phyloP scores from a whole-genome alignment of 2,888 invertebrate genomes.

The Pterostichus niger region DNA sequence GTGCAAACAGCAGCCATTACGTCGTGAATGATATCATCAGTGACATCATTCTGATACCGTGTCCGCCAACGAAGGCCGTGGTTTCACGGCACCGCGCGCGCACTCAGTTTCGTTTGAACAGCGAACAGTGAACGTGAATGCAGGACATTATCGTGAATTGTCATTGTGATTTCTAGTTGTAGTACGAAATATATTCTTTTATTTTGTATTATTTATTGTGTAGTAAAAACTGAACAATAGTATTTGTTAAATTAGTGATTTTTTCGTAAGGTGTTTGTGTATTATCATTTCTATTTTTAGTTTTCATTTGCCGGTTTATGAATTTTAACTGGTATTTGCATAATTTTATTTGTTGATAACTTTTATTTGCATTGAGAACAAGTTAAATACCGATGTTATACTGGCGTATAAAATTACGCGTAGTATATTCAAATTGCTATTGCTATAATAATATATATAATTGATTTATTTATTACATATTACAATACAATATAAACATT shows the following conservation, averaged over 20 bases:
- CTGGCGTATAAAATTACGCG: neutral
- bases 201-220: constrained; percentile 5
- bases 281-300: constrained; percentile 41
- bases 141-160: neutral
- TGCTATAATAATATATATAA: too few species aligned
- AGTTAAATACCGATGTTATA: neutral
- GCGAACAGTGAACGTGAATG: neutral
- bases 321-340: constrained; percentile 15
- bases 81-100: neutral
- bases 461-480: neutral
- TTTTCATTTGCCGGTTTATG: constrained; percentile 11
- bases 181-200: neutral
- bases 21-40: constrained; percentile 61
- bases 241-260: neutral
- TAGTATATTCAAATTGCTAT: neutral
- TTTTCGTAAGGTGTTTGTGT: neutral
- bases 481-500: neutral
- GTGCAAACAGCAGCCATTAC: constrained; percentile 46
- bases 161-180: neutral
- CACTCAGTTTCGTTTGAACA: constrained; percentile 23
- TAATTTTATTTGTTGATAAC: constrained; percentile 30
- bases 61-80: constrained; percentile 25
- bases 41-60: constrained; percentile 62
- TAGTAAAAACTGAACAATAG: neutral
- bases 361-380: too few species aligned